Base-by-base conservation (phyloP, 1,140 invertebrate genomes). In the Drosophila kepulauana region DNA sequence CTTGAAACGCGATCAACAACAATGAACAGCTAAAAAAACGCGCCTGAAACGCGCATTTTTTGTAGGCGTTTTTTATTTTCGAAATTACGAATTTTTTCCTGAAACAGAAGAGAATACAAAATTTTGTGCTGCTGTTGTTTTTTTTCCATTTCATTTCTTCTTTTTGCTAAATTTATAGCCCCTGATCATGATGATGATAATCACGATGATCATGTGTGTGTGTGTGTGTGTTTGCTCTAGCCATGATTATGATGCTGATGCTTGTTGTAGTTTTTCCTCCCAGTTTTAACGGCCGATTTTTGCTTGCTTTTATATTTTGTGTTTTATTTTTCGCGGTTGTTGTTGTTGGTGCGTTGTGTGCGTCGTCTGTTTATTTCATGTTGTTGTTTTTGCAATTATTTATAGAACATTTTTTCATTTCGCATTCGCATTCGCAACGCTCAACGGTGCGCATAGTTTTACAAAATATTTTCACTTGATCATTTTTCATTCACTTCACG, bases 371-470 rank as follows among this genome's bases (percentile, higher is more conserved):
- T 85, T 78, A 78, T 75, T 59, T 62, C 46, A 57, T 51, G 20
- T 51, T 68, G 43, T 88, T 88, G 84, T 41, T 67, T 51, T 88
- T 80, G 84, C 80, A 72, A 78, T 80, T 88, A 88, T 88, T 88
- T 88, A 78, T 88, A 88, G 84, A 88, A 78, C 70, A 88, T 87
- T 38, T 38, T 88, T 88, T 58, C 57, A 73, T 63, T 71, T 88
- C 74, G 75, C 71, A 88, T 88, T 88, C 80, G 84, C 85, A 88
- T 88, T 88, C 80, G 84, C 85, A 88, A 87, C 84, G 85, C 84
- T 73, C 64, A 78, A 38, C 52, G 67, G 74, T 70, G 62, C 81
- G 78, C 75, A 87, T 88, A 87, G 84, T 79, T 87, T 82, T 77
- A 56, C 68, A 72, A 75, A 75, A 73, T 56, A 46, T 70, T 78